Percentiles rank a stretch among this genome's conserved stretches.
phyloP scores from a whole-genome alignment of 2,797 vertebrate genomes.

The Pseudocheirus occidentalis region DNA sequence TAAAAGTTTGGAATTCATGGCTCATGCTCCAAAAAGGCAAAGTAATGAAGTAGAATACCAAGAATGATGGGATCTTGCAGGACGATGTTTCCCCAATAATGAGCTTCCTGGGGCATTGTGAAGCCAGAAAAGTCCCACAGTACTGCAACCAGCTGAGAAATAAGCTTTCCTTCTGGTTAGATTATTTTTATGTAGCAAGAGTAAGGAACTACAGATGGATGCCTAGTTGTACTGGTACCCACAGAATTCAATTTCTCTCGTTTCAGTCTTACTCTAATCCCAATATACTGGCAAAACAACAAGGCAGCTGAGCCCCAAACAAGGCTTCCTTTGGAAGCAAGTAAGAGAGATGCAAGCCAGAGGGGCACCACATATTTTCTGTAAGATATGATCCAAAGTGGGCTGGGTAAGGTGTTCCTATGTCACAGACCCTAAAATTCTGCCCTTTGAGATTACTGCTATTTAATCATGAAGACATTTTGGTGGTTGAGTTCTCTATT shows the following conservation, averaged over 20 bases:
- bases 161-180: neutral
- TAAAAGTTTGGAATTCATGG: neutral
- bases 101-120: neutral
- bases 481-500: slow-evolving; percentile 14
- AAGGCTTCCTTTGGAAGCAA: neutral
- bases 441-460: slow-evolving; percentile 9
- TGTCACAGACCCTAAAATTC: slow-evolving; percentile 25
- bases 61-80: neutral
- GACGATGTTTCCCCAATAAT: neutral
- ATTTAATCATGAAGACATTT: neutral
- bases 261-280: slow-evolving; percentile 20
- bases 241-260: neutral
- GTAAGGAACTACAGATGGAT: neutral
- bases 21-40: neutral
- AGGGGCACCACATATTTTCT: neutral
- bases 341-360: neutral
- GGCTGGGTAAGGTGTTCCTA: neutral
- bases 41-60: neutral
- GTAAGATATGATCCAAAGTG: neutral
- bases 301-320: neutral
- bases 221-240: neutral
- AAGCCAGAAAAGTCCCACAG: neutral
- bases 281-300: neutral
- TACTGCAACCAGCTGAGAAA: neutral
- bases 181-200: neutral